Evolutionary conservation across 92 coral and sea anemone species (phyloP).

Genomic region (Porites evermanni): DNA sequence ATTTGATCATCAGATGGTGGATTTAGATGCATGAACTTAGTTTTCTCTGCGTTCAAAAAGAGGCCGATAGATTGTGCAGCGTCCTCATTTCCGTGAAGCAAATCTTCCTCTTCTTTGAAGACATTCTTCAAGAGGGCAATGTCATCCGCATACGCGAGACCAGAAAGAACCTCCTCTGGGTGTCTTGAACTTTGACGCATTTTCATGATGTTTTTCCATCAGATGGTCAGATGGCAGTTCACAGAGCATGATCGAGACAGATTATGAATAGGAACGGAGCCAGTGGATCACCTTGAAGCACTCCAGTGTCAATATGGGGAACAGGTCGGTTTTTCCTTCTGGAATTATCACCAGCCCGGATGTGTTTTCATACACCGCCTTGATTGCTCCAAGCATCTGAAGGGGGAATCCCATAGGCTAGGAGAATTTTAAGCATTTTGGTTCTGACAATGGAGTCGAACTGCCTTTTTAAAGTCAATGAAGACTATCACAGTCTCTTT

Average conservation of each 20-base stretch:
- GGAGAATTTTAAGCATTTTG: conserved; percentile 48
- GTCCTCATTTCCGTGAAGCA: background rate
- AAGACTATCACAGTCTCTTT: conserved; percentile 20
- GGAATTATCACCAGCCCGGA: conserved; percentile 9
- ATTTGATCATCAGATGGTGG: background rate
- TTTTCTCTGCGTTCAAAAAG: background rate
- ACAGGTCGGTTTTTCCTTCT: conserved; percentile 22
- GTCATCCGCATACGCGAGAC: background rate
- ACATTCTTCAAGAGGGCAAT: background rate
- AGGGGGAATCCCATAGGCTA: conserved; percentile 49
- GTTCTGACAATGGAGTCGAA: conserved; percentile 60
- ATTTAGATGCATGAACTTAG: background rate
- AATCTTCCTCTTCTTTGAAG: background rate
- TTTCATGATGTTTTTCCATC: conserved; percentile 21
- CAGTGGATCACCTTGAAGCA: conserved; percentile 46
- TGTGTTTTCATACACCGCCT: conserved; percentile 35
- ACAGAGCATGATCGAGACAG: conserved; percentile 43
- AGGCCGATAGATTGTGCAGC: background rate
- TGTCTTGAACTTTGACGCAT: background rate
- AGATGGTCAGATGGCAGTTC: background rate
- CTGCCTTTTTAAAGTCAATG: conserved; percentile 52
- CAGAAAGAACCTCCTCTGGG: background rate
- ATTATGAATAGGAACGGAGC: conserved; percentile 53
- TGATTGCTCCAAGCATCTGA: too few species aligned
- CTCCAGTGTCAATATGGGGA: conserved; percentile 39